Evolutionary conservation across 2,113 vertebrate genomes (phyloP).

Genomic region (Melanerpes aurifrons): DNA sequence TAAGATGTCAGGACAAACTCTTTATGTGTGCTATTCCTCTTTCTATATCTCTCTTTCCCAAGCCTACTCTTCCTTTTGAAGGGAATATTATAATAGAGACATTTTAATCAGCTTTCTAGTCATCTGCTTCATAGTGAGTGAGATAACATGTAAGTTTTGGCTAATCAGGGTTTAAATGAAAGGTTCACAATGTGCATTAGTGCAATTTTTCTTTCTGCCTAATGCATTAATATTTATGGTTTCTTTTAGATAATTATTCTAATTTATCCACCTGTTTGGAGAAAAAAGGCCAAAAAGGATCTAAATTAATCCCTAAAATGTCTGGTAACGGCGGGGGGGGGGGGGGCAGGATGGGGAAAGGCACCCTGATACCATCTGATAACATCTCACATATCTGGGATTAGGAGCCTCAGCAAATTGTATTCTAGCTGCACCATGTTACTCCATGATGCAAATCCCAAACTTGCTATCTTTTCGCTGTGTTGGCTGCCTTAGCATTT

Average conservation of each 20-base stretch:
- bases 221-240: background rate
- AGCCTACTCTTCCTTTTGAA: background rate
- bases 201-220: background rate
- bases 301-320: background rate
- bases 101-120: background rate
- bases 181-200: background rate
- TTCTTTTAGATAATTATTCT: background rate
- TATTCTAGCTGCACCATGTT: background rate
- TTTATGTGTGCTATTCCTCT: background rate
- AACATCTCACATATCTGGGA: background rate
- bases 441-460: background rate
- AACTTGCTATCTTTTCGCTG: background rate
- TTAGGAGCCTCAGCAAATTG: background rate
- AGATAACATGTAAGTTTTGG: background rate
- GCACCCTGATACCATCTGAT: background rate
- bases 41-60: background rate
- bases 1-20: background rate
- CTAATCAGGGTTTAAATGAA: background rate
- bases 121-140: background rate
- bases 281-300: background rate
- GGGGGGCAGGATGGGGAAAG: background rate
- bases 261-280: background rate
- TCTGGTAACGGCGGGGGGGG: background rate
- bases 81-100: background rate
- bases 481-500: background rate